Percentiles rank a stretch among this genome's conserved stretches.
Conservation (phyloP, 2,797 vertebrate species). For the Scomberomorus guttatus region DNA sequence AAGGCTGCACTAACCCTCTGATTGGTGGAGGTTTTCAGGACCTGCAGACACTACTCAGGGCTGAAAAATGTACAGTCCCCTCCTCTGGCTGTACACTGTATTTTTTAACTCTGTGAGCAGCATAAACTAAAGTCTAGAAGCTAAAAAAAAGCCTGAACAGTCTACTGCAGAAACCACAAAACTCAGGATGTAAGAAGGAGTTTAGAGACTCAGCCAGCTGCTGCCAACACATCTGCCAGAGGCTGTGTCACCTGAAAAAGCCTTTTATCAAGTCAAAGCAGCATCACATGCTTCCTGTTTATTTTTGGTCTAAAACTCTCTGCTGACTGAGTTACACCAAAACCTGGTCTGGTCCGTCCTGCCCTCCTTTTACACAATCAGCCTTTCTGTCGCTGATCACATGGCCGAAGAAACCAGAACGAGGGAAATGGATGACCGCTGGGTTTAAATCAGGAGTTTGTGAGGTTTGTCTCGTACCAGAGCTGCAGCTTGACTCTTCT, state of each 20-base stretch:
- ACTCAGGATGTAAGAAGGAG: too few species aligned
- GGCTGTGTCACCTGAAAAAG: conserved; percentile 15
- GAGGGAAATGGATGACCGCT: too few species aligned
- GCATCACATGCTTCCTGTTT: conserved; percentile 43
- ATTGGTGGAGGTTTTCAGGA: too few species aligned
- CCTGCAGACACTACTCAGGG: too few species aligned
- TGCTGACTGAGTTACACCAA: neutral
- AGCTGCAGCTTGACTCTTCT: conserved; percentile 91
- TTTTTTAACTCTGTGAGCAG: too few species aligned
- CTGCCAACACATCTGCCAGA: neutral
- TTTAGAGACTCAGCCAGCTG: neutral
- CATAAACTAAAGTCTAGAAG: too few species aligned
- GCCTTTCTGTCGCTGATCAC: neutral
- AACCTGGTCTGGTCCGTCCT: neutral
- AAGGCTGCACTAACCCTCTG: too few species aligned
- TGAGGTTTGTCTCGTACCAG: conserved; percentile 78
- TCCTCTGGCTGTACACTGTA: too few species aligned
- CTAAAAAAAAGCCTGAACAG: too few species aligned
- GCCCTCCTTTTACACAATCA: neutral
- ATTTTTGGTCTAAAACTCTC: neutral
- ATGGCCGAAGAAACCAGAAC: neutral
- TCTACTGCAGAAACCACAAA: too few species aligned
- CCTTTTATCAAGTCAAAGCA: conserved; percentile 4
- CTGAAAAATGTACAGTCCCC: too few species aligned
- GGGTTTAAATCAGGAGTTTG: neutral